Base-by-base conservation (phyloP, 1,140 invertebrate genomes). In the Melipona quadrifasciata region DNA sequence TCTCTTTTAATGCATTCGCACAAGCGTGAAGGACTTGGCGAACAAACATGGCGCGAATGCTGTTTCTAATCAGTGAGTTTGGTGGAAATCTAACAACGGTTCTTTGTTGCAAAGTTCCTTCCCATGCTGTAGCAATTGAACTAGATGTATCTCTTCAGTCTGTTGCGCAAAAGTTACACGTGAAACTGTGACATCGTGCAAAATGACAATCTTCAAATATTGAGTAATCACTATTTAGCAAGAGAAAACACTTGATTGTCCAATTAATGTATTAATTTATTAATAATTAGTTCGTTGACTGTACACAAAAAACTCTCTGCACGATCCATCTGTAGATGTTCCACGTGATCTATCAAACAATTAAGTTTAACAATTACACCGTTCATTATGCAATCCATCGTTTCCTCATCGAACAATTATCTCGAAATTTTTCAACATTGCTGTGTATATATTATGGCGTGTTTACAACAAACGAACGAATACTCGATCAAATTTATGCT, bases 21-120 rank as follows among this genome's bases (percentile, higher is more conserved):
- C 5, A 31, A 27, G 12, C 55, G 27, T 39, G 55, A 55, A 58
- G 27, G 19, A 16, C 73, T n/a, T 67, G 27, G 8, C 6, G 16
- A 67, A 27, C 27, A 67, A 67, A 67, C 17, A 16, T 67, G n/a
- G 31, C 27, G 64, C 19, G 55, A 75, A 58, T 4, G 17, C 10
- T 58, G 55, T 34, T 57, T 75, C 73, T 75, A 75, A 75, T 75
- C 73, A 75, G 73, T 14, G 1, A n/a, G 5, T 34, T 57, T 58
- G 31, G 24, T 39, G 31, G 31, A 24, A 61, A 34, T 58, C 55
- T 58, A 24, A 39, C 55, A 75, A 75, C 24, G 12, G 21, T 4
- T 1, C 73, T 34, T 39, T 75, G 73, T 64, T 51, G 6, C 21
- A 17, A 24, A 78, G 10, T 31, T 53, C 12, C n/a, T 64, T 78